These are phyloP conservation scores for Meloe dianella DNA, from an alignment of 2,888 invertebrate genomes.

Conservation along the genomic window DNA sequence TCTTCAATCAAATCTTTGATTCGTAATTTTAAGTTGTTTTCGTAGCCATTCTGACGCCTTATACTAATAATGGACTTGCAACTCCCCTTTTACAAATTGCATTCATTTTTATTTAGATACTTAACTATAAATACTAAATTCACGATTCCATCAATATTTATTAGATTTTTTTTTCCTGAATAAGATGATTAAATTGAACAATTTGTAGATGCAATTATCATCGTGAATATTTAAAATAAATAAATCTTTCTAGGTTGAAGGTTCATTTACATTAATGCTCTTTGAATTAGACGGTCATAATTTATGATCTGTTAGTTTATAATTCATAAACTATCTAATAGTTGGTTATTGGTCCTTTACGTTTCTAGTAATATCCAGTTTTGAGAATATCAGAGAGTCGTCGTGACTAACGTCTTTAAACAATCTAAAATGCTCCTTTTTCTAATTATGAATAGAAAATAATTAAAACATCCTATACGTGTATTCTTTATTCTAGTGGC, in stretches of 20 bases:
- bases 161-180: background rate
- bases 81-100: background rate
- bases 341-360: background rate
- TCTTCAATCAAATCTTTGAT: conserved; percentile 40
- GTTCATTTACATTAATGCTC: background rate
- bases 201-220: conserved; percentile 25
- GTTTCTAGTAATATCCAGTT: background rate
- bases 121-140: no score
- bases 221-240: conserved; percentile 26
- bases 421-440: no score
- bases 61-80: conserved; percentile 9
- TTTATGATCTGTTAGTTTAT: no score
- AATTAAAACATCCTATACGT: no score
- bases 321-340: no score
- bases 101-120: conserved; percentile 10
- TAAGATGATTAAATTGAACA: conserved; percentile 17
- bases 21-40: conserved; percentile 40
- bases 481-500: background rate
- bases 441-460: no score
- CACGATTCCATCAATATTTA: background rate
- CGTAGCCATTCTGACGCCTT: conserved; percentile 37
- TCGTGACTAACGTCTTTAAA: no score
- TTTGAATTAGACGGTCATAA: background rate
- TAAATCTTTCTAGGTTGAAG: background rate
- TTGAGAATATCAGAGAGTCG: no score